Evolutionary conservation across 2,888 invertebrate genomes (phyloP).

Genomic region (Melanotus villosus): DNA sequence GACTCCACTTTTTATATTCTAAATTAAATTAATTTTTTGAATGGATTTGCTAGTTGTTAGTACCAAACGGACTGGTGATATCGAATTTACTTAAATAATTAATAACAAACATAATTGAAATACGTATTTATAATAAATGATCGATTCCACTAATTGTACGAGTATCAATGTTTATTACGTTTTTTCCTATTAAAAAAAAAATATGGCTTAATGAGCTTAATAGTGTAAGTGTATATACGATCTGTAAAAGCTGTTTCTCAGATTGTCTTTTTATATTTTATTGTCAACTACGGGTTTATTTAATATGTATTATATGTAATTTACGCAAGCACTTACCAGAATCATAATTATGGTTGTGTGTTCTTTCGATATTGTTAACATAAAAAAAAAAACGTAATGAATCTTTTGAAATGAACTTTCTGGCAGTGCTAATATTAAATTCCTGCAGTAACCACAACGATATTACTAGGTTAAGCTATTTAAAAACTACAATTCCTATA

Average conservation of each 20-base stretch:
- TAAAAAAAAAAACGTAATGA: slow-evolving; percentile 20
- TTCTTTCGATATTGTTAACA: slow-evolving; percentile 30
- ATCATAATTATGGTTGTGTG: slow-evolving; percentile 36
- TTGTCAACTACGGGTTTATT: slow-evolving; percentile 46
- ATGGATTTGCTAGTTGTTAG: slow-evolving; percentile 41
- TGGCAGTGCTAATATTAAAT: slow-evolving; percentile 46
- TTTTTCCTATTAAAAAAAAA: no score
- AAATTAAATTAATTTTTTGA: slow-evolving; percentile 46
- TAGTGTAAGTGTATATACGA: slow-evolving; percentile 59
- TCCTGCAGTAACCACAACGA: slow-evolving; percentile 57
- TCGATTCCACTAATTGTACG: slow-evolving; percentile 54
- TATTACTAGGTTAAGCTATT: slow-evolving; percentile 59
- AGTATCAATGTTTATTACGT: slow-evolving; percentile 60
- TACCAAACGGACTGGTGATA: slow-evolving; percentile 46
- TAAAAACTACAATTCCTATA: slow-evolving; percentile 55
- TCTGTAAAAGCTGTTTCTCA: slow-evolving; percentile 42
- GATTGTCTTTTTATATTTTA: slow-evolving; percentile 43
- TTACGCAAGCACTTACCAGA: slow-evolving; percentile 45
- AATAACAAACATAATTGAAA: slow-evolving; percentile 47
- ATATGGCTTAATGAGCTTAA: slow-evolving; percentile 64
- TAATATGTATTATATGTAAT: slow-evolving; percentile 39
- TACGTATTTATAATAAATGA: slow-evolving; percentile 55
- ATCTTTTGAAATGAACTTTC: slow-evolving; percentile 33
- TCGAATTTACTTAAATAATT: slow-evolving; percentile 56
- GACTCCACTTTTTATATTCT: slow-evolving; percentile 49